Percentiles rank a stretch among this genome's conserved stretches.
phyloP scores from a whole-genome alignment of 2,888 invertebrate species.

The Sinotaia quadrata region DNA sequence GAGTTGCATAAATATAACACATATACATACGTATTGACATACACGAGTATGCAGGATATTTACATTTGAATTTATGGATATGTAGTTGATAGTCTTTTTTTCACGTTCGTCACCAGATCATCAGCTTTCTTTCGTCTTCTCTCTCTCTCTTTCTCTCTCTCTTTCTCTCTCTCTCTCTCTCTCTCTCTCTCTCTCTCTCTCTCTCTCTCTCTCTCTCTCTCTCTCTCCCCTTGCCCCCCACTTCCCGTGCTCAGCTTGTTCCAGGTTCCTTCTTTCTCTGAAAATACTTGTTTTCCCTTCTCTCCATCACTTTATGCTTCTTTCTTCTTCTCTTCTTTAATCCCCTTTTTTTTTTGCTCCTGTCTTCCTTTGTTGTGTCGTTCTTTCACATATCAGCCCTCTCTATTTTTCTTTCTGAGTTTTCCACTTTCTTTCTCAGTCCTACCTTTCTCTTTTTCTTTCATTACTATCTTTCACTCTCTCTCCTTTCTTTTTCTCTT shows the following conservation, averaged over 20 bases:
- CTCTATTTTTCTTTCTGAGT: not conserved
- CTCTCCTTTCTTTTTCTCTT: not conserved
- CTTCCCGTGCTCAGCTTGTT: not conserved
- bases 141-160: slow-evolving; percentile 7
- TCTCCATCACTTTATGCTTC: not conserved
- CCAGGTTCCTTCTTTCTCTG: slow-evolving; percentile 2
- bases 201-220: slow-evolving; percentile 7
- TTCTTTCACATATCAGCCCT: not conserved
- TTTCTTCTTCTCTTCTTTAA: not conserved
- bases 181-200: too few species aligned
- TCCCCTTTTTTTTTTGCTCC: not conserved
- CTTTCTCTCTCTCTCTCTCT: too few species aligned
- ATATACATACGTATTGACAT: too few species aligned
- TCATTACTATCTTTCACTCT: not conserved
- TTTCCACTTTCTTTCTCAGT: not conserved
- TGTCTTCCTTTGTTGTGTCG: not conserved
- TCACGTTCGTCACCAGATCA: too few species aligned
- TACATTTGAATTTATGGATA: too few species aligned
- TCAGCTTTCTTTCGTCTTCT: not conserved
- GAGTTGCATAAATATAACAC: too few species aligned
- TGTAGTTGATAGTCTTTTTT: too few species aligned
- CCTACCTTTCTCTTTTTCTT: not conserved
- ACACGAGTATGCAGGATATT: too few species aligned
- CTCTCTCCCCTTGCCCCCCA: not conserved
- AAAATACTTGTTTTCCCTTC: not conserved